phyloP scores from a whole-genome alignment of 2,113 vertebrate species.

The Notothenia coriiceps region DNA sequence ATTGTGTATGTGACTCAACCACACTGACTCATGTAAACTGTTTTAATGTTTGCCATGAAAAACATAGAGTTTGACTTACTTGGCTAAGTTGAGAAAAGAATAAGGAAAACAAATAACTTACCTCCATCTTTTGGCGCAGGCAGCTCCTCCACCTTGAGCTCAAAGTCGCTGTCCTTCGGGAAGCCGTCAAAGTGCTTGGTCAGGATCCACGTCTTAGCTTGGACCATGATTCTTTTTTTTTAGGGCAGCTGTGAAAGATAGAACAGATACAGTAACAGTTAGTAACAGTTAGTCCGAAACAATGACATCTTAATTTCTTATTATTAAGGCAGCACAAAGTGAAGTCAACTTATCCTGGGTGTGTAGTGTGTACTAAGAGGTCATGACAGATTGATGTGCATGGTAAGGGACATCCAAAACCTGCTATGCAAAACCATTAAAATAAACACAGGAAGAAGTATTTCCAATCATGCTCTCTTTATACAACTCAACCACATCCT shows the following conservation, averaged over 20 bases:
- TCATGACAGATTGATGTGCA: background rate
- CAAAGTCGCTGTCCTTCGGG: conserved; percentile 87
- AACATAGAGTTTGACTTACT: background rate
- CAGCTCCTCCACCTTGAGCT: conserved; percentile 85
- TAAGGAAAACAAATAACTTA: conserved; percentile 42
- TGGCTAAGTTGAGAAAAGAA: background rate
- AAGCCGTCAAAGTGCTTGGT: conserved; percentile 87
- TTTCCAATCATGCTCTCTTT: background rate
- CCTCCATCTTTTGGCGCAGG: conserved; percentile 88
- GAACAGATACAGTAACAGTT: background rate
- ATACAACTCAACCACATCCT: background rate
- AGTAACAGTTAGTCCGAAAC: background rate
- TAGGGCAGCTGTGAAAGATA: conserved; percentile 30
- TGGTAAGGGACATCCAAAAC: too few relatives aligned
- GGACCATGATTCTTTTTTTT: conserved; percentile 59
- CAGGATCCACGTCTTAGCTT: conserved; percentile 86
- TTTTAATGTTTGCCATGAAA: background rate
- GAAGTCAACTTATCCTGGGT: background rate
- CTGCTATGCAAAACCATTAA: background rate
- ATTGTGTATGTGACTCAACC: background rate
- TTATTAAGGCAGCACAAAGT: background rate
- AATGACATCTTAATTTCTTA: background rate
- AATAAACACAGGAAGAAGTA: background rate
- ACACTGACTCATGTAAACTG: background rate
- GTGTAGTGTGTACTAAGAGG: too few relatives aligned